Evolutionary conservation across 2,797 vertebrate species (phyloP), one percentile per base, ranked within the genome.

Genomic region (Pogonophryne albipinna): DNA sequence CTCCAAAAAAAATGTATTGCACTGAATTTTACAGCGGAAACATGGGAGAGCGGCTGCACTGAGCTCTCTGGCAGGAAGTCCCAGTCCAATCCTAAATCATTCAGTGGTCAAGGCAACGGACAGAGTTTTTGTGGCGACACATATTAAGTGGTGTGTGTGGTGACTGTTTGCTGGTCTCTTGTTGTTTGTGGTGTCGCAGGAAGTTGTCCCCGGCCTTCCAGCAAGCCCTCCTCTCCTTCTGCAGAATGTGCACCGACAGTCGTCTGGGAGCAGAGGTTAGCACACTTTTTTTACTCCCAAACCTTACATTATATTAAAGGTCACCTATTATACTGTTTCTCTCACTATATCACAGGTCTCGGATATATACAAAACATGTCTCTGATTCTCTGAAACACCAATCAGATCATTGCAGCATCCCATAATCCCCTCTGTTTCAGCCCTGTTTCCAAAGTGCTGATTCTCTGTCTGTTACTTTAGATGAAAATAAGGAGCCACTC

Each of bases 221-320:
- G 93, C 98, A 99, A 93, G 97, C 97, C 73, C 95, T 99, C 65
- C 93, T 99, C 68, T 99, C 98, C 84, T 99, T 99, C 92, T 99
- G 98, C 94, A 96, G 96, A 91, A 99, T 98, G 98, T 99, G 97
- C 87, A 96, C 97, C 17, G 98, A 99, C 91, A 99, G 97, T 90
- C 97, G 98, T 73, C 95, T 99, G 80, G 98, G 98, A 92, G 97
- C 96, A 84, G 98, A 99, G 97, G 98, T 99, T 93, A 93, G 86
- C 59, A 7, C 38, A 4, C 23, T 34, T 58, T 38, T 23, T 41
- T 34, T n/a, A 57, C 46, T 19, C 34, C 23, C 23, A 57, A 53
- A 38, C 1, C 7, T 11, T 12, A n/a, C 23, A 58, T 58, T 77
- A 38, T 38, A 38, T 38, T 38, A 38, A 27, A 27, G 4, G 27